phyloP scores from a whole-genome alignment of 2,888 invertebrate genomes.

The Drosophila nigricruria region DNA sequence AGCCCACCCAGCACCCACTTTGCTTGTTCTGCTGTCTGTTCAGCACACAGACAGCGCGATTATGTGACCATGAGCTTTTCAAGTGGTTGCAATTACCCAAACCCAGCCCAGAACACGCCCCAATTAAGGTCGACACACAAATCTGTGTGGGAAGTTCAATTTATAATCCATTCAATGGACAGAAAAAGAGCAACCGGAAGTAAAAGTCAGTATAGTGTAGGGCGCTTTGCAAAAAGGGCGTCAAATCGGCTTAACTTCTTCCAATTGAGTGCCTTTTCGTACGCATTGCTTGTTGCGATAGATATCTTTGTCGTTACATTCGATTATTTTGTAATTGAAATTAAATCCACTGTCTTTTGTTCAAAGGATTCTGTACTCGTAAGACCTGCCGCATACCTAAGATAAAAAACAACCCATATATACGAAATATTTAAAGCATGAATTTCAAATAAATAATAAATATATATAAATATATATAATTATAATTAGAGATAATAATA shows the following conservation, averaged over 20 bases:
- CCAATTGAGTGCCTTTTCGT: constrained; percentile 67
- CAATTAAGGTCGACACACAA: constrained; percentile 69
- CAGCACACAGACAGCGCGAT: constrained; percentile 63
- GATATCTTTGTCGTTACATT: constrained; percentile 59
- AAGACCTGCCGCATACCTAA: background rate
- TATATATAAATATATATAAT: background rate
- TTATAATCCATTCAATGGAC: constrained; percentile 44
- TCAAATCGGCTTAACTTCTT: constrained; percentile 78
- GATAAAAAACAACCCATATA: background rate
- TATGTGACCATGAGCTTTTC: constrained; percentile 66
- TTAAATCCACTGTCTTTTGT: constrained; percentile 30
- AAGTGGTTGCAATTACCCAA: constrained; percentile 76
- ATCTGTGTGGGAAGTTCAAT: constrained; percentile 77
- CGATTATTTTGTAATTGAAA: constrained; percentile 73
- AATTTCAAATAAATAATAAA: background rate
- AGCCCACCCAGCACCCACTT: constrained; percentile 59
- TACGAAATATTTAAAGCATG: background rate
- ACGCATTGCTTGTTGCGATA: constrained; percentile 44
- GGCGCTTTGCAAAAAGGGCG: constrained; percentile 40
- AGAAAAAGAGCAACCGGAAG: constrained; percentile 56
- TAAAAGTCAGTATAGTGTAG: constrained; percentile 29
- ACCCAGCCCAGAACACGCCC: constrained; percentile 59
- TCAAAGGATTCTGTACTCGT: background rate
- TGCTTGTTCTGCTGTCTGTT: constrained; percentile 36
- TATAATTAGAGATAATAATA: background rate